Evolutionary conservation across 1,140 invertebrate species (phyloP).

Genomic region (Leptinotarsa defecta): DNA sequence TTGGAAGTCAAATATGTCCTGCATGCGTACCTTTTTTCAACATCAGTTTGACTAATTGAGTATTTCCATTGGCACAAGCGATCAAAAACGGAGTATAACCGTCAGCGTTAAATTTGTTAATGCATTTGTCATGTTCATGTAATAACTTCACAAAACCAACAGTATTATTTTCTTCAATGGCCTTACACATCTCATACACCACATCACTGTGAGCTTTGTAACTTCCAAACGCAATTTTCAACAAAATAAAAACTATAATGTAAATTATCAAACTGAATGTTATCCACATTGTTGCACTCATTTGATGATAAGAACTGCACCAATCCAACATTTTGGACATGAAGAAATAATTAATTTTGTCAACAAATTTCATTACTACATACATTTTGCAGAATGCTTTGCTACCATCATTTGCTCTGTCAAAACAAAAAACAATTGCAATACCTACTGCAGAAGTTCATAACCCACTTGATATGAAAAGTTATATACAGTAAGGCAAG

Average conservation of each 20-base stretch:
- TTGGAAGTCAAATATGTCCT: too few species aligned
- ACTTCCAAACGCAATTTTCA: not conserved
- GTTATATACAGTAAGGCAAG: too few species aligned
- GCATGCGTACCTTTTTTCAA: constrained; percentile 33
- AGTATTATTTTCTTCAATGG: constrained; percentile 29
- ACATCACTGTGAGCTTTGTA: constrained; percentile 7
- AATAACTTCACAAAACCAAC: constrained; percentile 27
- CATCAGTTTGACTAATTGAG: constrained; percentile 48
- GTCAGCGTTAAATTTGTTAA: constrained; percentile 33
- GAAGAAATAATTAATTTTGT: constrained; percentile 10
- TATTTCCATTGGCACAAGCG: constrained; percentile 47
- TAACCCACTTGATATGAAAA: too few species aligned
- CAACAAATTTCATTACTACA: not conserved
- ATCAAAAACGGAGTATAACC: constrained; percentile 44
- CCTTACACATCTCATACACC: constrained; percentile 29
- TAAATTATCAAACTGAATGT: constrained; percentile 22
- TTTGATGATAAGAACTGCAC: constrained; percentile 16
- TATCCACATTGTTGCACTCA: constrained; percentile 23
- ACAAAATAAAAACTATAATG: not conserved
- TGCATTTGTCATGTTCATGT: constrained; percentile 29
- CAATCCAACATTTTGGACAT: constrained; percentile 17
- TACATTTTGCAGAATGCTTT: too few species aligned
- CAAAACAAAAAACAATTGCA: too few species aligned
- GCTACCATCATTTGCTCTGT: too few species aligned
- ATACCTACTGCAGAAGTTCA: too few species aligned